Evolutionary conservation across 1,140 invertebrate genomes (phyloP).

Genomic region (Episyrphus balteatus): DNA sequence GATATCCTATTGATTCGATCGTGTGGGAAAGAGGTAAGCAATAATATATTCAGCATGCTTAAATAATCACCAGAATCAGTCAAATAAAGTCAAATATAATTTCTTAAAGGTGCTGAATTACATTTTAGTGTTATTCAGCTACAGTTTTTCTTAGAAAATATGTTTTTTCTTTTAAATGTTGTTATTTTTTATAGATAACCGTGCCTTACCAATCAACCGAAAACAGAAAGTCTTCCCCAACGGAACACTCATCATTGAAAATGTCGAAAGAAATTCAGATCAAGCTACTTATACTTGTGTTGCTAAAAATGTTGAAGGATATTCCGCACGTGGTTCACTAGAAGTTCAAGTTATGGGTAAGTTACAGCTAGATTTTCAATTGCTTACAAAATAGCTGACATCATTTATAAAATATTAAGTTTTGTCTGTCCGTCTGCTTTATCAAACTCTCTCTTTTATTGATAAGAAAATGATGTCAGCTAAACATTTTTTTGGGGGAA

Average conservation of each 20-base stretch:
- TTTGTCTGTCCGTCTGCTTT: constrained; percentile 1
- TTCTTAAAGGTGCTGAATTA: neutral
- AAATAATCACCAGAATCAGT: too few relatives aligned
- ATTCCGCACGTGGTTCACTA: constrained; percentile 71
- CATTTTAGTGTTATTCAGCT: neutral
- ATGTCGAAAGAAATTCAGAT: constrained; percentile 83
- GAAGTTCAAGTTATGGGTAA: constrained; percentile 95
- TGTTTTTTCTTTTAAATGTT: neutral
- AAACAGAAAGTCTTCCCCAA: constrained; percentile 91
- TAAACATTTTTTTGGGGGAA: too few relatives aligned
- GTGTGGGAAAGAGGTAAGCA: constrained; percentile 74
- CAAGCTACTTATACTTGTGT: constrained; percentile 92
- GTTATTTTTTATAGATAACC: constrained; percentile 21
- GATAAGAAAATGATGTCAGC: too few relatives aligned
- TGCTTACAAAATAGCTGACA: constrained; percentile 6
- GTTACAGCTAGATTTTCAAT: constrained; percentile 34
- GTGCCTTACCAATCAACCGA: constrained; percentile 82
- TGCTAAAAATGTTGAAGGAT: constrained; percentile 80
- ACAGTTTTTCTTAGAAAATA: too few relatives aligned
- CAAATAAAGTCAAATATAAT: too few relatives aligned
- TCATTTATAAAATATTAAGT: neutral
- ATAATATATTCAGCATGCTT: neutral
- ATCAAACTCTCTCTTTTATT: neutral
- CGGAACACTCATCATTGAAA: constrained; percentile 86
- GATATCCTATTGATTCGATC: constrained; percentile 86